Evolutionary conservation across 2,888 invertebrate species (phyloP).

Genomic region (Timema podura): DNA sequence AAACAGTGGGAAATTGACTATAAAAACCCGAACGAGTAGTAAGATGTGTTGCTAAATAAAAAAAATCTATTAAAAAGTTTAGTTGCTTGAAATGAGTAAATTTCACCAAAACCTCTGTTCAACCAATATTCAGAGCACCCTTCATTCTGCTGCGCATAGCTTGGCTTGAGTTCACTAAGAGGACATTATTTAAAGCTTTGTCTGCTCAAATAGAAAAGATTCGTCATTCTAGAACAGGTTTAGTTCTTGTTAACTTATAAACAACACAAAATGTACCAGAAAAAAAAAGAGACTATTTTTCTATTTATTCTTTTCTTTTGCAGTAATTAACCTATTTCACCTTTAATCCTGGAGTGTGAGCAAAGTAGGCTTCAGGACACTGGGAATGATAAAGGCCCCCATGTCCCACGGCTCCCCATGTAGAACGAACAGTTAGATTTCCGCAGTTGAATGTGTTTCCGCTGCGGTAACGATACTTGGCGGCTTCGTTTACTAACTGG

Average conservation of each 20-base stretch:
- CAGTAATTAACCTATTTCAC: conserved; percentile 46
- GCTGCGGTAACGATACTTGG: conserved; percentile 90
- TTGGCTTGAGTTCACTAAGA: background rate
- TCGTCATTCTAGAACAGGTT: background rate
- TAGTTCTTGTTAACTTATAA: background rate
- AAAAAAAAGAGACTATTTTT: background rate
- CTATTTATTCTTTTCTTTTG: background rate
- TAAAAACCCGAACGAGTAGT: too few species aligned
- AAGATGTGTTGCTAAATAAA: too few species aligned
- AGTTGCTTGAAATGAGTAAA: background rate
- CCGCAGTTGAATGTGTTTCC: conserved; percentile 89
- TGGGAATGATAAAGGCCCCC: conserved; percentile 98
- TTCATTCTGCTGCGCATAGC: background rate
- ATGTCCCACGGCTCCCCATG: conserved; percentile 97
- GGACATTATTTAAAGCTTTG: background rate
- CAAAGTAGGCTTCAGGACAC: conserved; percentile 95
- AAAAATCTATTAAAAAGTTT: too few species aligned
- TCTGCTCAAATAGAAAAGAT: background rate
- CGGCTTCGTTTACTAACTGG: conserved; percentile 84
- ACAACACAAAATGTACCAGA: conserved; percentile 11
- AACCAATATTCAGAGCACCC: too few species aligned
- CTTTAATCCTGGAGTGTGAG: conserved; percentile 91
- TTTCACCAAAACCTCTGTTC: too few species aligned
- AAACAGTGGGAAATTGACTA: too few species aligned
- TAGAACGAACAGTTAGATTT: conserved; percentile 83